Evolutionary conservation across 2,113 vertebrate species (phyloP), one percentile per base, ranked within the genome.

Genomic region (Xenopus borealis): DNA sequence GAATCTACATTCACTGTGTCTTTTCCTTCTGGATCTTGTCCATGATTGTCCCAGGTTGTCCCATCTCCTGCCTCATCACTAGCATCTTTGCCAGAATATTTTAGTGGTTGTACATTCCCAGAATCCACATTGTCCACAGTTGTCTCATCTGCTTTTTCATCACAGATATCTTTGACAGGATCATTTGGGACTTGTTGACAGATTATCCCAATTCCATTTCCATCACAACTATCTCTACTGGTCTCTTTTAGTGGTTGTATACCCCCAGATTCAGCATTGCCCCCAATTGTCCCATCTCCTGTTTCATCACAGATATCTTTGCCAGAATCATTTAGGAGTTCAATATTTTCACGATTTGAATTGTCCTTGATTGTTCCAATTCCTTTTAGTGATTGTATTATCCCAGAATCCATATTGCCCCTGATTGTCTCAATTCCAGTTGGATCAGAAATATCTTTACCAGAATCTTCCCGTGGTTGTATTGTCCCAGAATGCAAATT

Each of bases 1-100:
- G 11, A 9, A 64, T 57, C 45, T 12, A 72, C 0, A 1, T 71
- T 62, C 52, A 78, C 59, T 4, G 30, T 81, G 46, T 79, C 63
- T 13, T n/a, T 27, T 61, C 8, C 80, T 62, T 65, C 80, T 0
- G 46, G 59, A 7, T 76, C 67, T 47, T 77, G 69, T 63, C 19
- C 18, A 69, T 23, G 66, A 52, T 64, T n/a, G 4, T 10, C 19
- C 16, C 17, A 9, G 7, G 19, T 18, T 16, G 30, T 66, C 17
- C 46, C 53, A 30, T n/a, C 18, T 40, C 8, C 33, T 40, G 33
- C 8, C 33, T 40, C 33, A 40, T 40, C 33, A 40, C 5, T 40
- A 6, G 5, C 6, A 13, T 53, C 12, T 53, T 53, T 13, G 50
- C 16, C 12, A 10, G 11, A 52, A 3, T 52, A 3, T 52, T 10